Evolutionary conservation across 2,113 vertebrate species (phyloP).

Genomic region (Festucalex cinctus): DNA sequence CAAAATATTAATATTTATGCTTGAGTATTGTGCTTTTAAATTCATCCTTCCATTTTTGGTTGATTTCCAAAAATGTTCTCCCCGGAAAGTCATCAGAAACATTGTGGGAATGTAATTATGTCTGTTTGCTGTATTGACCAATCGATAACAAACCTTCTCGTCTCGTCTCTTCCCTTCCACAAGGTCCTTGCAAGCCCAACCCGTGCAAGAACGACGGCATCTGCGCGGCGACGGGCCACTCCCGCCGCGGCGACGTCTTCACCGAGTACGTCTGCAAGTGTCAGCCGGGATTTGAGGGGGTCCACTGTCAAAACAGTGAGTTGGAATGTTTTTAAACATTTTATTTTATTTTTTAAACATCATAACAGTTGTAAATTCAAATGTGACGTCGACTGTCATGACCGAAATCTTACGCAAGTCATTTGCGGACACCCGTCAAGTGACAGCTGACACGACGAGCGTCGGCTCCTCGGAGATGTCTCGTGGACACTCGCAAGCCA

Average conservation of each 20-base stretch:
- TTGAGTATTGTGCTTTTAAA: too few relatives aligned
- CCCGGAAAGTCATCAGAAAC: too few relatives aligned
- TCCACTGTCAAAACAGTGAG: slow-evolving; percentile 90
- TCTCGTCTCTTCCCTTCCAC: neutral
- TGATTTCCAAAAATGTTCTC: too few relatives aligned
- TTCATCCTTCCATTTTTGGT: too few relatives aligned
- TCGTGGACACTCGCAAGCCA: slow-evolving; percentile 23
- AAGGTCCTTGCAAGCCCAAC: slow-evolving; percentile 87
- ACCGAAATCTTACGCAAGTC: neutral
- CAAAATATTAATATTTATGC: too few relatives aligned
- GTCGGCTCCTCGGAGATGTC: slow-evolving; percentile 21
- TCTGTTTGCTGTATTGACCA: too few relatives aligned
- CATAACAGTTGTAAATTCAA: neutral
- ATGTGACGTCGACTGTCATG: neutral
- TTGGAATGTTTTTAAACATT: too few relatives aligned
- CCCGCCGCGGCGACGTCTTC: slow-evolving; percentile 83
- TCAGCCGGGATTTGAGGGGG: slow-evolving; percentile 76
- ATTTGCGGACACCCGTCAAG: slow-evolving; percentile 2
- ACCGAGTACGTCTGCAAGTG: slow-evolving; percentile 85
- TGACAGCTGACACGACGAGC: slow-evolving; percentile 14
- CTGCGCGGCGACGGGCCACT: slow-evolving; percentile 68
- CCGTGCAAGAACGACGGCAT: slow-evolving; percentile 82
- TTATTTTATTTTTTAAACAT: neutral
- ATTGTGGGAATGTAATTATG: too few relatives aligned
- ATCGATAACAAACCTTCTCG: neutral